phyloP scores from a whole-genome alignment of 1,140 invertebrate genomes.

The Manduca sexta region DNA sequence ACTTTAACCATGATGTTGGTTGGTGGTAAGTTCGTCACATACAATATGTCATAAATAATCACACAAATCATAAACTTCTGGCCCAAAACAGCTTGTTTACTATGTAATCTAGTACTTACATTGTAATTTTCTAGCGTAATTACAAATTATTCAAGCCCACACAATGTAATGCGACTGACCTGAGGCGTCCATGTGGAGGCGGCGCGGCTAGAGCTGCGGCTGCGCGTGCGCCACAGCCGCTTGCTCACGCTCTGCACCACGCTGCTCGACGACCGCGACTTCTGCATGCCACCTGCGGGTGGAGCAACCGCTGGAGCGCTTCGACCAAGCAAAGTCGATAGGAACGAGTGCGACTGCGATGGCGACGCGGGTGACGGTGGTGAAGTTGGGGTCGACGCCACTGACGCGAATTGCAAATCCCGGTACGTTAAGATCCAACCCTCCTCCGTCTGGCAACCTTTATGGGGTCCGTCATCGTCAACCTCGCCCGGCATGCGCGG shows the following conservation, averaged over 20 bases:
- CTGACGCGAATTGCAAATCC: conserved; percentile 60
- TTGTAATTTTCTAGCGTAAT: too few species aligned
- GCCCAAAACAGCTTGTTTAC: too few species aligned
- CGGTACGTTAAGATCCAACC: conserved; percentile 77
- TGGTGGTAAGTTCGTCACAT: too few species aligned
- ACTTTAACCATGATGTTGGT: too few species aligned
- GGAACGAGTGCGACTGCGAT: conserved; percentile 76
- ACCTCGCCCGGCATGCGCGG: conserved; percentile 83
- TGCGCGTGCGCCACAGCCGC: conserved; percentile 86
- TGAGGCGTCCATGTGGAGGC: conserved; percentile 83
- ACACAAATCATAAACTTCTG: too few species aligned
- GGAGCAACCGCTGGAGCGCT: conserved; percentile 65
- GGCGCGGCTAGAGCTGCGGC: conserved; percentile 83
- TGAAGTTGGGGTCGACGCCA: conserved; percentile 66
- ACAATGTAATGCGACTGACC: conserved; percentile 77
- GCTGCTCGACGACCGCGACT: conserved; percentile 89
- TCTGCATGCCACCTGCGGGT: conserved; percentile 84
- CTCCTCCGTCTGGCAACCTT: conserved; percentile 83
- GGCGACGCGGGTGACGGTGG: conserved; percentile 70
- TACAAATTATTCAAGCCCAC: too few species aligned
- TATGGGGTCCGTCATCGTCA: conserved; percentile 81
- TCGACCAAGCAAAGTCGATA: conserved; percentile 79
- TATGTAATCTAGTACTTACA: too few species aligned
- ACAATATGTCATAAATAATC: too few species aligned
- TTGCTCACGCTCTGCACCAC: conserved; percentile 89